Conservation (phyloP, 2,797 vertebrate species). For the Sphenodon punctatus region DNA sequence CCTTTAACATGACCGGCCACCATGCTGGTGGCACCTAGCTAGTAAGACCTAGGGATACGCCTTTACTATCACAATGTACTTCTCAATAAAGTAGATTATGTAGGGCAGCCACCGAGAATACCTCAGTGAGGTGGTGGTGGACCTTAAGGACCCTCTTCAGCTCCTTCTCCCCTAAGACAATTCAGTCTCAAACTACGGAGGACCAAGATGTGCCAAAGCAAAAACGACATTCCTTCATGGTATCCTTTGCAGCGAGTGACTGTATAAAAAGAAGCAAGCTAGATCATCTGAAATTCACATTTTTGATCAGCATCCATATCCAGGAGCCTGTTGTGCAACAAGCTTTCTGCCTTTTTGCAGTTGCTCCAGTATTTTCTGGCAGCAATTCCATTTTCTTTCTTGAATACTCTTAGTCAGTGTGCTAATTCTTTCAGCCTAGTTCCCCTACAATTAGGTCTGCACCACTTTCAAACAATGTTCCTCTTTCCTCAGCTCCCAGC, state of each 20-base stretch:
- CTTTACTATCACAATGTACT: no score
- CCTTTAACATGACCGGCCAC: no score
- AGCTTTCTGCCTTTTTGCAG: neutral
- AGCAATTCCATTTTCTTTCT: slow-evolving; percentile 30
- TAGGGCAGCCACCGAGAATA: no score
- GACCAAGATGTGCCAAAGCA: no score
- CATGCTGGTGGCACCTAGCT: no score
- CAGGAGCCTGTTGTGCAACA: neutral
- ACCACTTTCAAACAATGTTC: slow-evolving; percentile 40
- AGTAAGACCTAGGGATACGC: no score
- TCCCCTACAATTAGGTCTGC: slow-evolving; percentile 41
- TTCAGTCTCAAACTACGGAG: neutral
- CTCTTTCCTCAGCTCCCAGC: slow-evolving; percentile 31
- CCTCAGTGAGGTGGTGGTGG: no score
- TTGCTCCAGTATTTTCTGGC: slow-evolving; percentile 15
- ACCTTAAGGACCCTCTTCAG: no score
- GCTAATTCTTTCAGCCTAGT: slow-evolving; percentile 38
- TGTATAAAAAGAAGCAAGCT: neutral
- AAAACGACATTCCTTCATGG: no score
- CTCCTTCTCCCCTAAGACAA: neutral
- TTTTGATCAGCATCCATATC: neutral
- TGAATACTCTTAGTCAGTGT: slow-evolving; percentile 32
- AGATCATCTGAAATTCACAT: neutral
- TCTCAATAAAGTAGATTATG: no score
- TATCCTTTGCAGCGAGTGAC: neutral